Percentiles rank a stretch among this genome's conserved stretches.
These are phyloP conservation scores for Octomys mimax DNA, from an alignment of 2,797 vertebrate genomes.

Conservation along the genomic window DNA sequence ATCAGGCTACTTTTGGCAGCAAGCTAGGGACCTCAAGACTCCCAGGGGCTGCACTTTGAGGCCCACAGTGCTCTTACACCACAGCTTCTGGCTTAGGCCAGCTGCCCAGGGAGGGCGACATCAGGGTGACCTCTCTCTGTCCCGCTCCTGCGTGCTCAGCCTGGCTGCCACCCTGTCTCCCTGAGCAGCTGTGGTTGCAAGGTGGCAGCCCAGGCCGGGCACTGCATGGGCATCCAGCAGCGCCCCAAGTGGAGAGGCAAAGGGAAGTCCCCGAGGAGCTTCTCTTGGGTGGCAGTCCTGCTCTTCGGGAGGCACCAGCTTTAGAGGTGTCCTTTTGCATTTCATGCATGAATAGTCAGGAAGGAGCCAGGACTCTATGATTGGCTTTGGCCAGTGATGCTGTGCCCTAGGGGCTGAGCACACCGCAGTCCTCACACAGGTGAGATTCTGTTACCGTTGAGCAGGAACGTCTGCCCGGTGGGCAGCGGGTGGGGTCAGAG, in stretches of 20 bases:
- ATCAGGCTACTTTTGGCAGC: neutral
- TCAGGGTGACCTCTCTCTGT: neutral
- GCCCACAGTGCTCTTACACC: too few species aligned
- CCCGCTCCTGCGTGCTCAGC: neutral
- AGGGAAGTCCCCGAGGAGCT: too few species aligned
- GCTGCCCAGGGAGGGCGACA: neutral
- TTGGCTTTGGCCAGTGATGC: neutral
- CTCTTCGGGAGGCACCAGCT: neutral
- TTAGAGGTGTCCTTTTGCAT: neutral
- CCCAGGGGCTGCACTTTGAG: neutral
- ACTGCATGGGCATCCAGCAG: neutral
- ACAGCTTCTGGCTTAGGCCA: neutral
- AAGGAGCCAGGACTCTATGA: neutral
- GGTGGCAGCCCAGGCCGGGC: neutral
- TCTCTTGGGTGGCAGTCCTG: neutral
- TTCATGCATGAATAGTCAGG: neutral
- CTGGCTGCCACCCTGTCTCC: neutral
- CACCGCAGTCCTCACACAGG: neutral
- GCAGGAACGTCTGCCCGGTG: rapidly evolving
- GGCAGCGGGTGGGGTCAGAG: neutral
- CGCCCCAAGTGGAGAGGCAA: neutral
- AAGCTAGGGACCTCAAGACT: neutral
- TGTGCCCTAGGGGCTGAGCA: too few species aligned
- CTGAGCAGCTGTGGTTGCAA: neutral
- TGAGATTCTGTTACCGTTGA: neutral